A percentile compares a stretch with the other conserved stretches of the same genome.
Conservation (phyloP, 1,140 invertebrate genomes). For the Drosophila pandora region DNA sequence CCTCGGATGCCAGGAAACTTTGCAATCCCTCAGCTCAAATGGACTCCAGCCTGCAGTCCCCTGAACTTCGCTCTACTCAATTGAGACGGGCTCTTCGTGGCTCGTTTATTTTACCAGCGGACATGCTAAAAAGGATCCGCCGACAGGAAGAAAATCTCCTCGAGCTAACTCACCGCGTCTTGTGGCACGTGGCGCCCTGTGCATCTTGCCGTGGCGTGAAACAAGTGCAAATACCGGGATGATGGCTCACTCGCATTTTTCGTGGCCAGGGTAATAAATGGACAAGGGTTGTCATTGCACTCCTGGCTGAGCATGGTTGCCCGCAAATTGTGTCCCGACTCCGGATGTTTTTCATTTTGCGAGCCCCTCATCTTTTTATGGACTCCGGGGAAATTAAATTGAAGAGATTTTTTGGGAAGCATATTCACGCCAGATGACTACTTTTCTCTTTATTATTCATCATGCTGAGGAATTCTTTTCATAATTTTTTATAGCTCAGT, state of each 20-base stretch:
- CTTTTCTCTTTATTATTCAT: background rate
- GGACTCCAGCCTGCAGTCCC: constrained; percentile 23
- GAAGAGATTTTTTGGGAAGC: background rate
- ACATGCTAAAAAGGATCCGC: constrained; percentile 60
- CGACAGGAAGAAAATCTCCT: constrained; percentile 61
- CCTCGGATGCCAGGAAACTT: constrained; percentile 45
- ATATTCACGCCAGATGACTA: background rate
- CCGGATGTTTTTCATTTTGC: background rate
- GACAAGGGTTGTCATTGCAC: constrained; percentile 19
- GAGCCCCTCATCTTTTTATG: constrained; percentile 1
- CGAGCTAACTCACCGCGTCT: constrained; percentile 29
- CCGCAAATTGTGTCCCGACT: constrained; percentile 18
- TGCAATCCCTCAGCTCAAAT: constrained; percentile 47
- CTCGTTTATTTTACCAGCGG: constrained; percentile 53
- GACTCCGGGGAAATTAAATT: constrained; percentile 13
- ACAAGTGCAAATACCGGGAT: constrained; percentile 75
- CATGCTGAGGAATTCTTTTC: no score
- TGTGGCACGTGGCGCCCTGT: constrained; percentile 53
- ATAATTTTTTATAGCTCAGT: no score
- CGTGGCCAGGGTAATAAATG: constrained; percentile 72
- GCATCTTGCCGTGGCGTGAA: constrained; percentile 42
- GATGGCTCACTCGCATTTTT: constrained; percentile 70
- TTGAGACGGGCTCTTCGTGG: constrained; percentile 21
- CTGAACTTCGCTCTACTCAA: constrained; percentile 5
- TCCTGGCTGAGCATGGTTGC: constrained; percentile 4